A percentile compares a stretch with the other conserved stretches of the same genome.
Evolutionary conservation across 2,113 vertebrate species (phyloP).

Genomic region (Eidolon helvum): DNA sequence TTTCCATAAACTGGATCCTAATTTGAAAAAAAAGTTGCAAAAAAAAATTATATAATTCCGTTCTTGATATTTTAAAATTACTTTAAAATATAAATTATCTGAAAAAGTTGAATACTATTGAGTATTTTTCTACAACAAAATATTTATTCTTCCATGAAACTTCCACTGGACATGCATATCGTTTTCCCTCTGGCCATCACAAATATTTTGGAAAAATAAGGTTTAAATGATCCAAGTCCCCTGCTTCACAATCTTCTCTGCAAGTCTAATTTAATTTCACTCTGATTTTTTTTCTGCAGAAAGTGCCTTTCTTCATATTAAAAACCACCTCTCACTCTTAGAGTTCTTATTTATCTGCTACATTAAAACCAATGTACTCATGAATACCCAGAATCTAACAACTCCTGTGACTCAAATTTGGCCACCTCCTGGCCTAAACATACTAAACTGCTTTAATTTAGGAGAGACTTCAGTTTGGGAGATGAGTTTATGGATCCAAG

Average conservation of each 20-base stretch:
- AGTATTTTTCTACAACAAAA: background rate
- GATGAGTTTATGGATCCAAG: background rate
- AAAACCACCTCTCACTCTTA: background rate
- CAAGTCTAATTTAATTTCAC: conserved; percentile 28
- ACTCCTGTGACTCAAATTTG: background rate
- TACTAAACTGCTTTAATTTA: background rate
- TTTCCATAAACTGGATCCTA: conserved; percentile 98
- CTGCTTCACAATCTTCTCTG: conserved; percentile 6
- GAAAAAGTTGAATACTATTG: background rate
- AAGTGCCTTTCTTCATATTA: background rate
- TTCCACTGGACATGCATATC: background rate
- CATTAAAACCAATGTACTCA: background rate
- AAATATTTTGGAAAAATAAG: conserved; percentile 45
- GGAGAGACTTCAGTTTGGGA: background rate
- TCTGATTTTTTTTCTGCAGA: conserved; percentile 7
- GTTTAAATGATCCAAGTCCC: background rate
- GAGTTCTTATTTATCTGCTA: background rate
- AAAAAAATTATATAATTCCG: background rate
- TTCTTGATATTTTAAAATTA: conserved; percentile 23
- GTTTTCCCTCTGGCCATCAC: background rate
- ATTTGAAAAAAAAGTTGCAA: conserved; percentile 47
- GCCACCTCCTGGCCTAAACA: background rate
- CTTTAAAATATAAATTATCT: conserved; percentile 28
- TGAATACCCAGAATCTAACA: background rate
- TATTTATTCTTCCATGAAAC: background rate